phyloP scores from a whole-genome alignment of 2,113 vertebrate genomes.

The Megaceryle torquata region DNA sequence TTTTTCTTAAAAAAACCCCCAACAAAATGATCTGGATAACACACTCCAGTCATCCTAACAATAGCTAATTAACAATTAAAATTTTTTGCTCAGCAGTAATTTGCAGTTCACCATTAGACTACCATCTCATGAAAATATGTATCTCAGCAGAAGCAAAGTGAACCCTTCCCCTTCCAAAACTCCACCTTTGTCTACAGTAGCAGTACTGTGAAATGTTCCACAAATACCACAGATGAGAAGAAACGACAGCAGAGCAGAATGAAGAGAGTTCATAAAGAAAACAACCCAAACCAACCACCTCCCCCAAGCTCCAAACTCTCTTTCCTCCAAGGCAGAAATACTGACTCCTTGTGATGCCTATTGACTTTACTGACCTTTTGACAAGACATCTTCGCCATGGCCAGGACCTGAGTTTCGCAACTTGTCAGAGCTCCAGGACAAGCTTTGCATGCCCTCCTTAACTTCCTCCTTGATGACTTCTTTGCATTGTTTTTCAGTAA shows the following conservation, averaged over 20 bases:
- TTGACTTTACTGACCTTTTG: neutral
- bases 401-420: neutral
- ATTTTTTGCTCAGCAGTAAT: neutral
- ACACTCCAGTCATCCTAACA: neutral
- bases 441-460: neutral
- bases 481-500: neutral
- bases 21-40: neutral
- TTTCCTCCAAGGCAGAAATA: neutral
- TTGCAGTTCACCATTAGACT: neutral
- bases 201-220: neutral
- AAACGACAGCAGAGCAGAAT: neutral
- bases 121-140: neutral
- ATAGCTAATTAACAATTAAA: neutral
- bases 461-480: neutral
- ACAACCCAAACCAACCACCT: rapidly evolving
- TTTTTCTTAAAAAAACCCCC: neutral
- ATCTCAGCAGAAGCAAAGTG: neutral
- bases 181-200: neutral
- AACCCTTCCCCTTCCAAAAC: neutral
- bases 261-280: neutral
- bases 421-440: neutral
- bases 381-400: neutral
- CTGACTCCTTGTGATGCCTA: neutral
- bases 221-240: neutral
- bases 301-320: rapidly evolving